Conservation (phyloP, 1,140 invertebrate genomes). For the Drosophila malerkotliana region DNA sequence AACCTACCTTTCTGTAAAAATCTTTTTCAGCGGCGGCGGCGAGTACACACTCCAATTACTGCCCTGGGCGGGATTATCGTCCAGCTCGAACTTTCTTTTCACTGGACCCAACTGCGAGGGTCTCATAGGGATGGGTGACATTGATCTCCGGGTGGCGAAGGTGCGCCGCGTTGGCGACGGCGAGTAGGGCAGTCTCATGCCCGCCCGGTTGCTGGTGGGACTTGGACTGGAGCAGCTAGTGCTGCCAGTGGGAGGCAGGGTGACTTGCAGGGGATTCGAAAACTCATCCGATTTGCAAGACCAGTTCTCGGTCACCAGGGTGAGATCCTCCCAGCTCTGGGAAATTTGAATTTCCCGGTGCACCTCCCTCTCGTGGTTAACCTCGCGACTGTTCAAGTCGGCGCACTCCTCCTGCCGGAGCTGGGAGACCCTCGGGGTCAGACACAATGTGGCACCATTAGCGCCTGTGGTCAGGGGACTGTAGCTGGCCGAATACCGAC, state of each 20-base stretch:
- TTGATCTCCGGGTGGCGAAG: conserved; percentile 91
- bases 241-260: conserved; percentile 53
- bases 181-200: conserved; percentile 86
- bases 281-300: conserved; percentile 86
- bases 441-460: conserved; percentile 86
- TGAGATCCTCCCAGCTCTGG: conserved; percentile 94
- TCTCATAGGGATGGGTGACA: conserved; percentile 92
- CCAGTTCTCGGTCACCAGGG: conserved; percentile 88
- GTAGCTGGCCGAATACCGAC: conserved; percentile 93
- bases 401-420: conserved; percentile 94
- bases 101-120: conserved; percentile 89
- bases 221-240: conserved; percentile 78
- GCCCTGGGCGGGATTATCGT: conserved; percentile 84
- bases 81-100: conserved; percentile 92
- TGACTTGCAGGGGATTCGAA: conserved; percentile 82
- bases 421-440: conserved; percentile 93
- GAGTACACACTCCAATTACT: conserved; percentile 81
- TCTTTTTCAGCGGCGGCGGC: conserved; percentile 79
- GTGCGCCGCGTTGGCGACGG: conserved; percentile 92
- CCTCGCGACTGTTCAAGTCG: conserved; percentile 92
- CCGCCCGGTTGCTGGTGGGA: conserved; percentile 74
- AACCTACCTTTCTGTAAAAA: conserved; percentile 80
- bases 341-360: conserved; percentile 95
- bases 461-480: conserved; percentile 85
- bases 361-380: conserved; percentile 94